A percentile compares a stretch with the other conserved stretches of the same genome.
Evolutionary conservation across 92 coral and sea anemone species (phyloP).

Genomic region (Zoanthus solanderi): DNA sequence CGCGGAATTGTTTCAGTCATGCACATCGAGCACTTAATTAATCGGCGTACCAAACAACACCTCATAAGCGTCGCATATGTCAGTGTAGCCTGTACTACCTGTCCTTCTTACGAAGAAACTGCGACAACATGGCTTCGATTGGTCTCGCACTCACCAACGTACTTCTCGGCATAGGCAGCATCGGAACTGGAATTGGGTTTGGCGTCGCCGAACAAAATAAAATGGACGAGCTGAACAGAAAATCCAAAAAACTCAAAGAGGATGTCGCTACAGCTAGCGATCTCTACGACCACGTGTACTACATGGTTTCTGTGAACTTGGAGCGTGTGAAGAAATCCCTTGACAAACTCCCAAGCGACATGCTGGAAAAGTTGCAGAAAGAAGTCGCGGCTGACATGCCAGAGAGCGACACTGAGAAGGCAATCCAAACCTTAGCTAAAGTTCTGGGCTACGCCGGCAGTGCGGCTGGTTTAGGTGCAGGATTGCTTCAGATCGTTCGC

Average conservation of each 20-base stretch:
- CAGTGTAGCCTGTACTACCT: too few species aligned
- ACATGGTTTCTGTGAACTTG: constrained; percentile 57
- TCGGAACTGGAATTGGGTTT: constrained; percentile 66
- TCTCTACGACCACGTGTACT: constrained; percentile 67
- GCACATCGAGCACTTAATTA: too few species aligned
- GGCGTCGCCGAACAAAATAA: constrained; percentile 57
- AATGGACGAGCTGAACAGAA: constrained; percentile 48
- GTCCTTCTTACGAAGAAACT: neutral
- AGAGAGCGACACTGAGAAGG: constrained; percentile 46
- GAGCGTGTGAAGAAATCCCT: constrained; percentile 64
- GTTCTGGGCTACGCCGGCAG: constrained; percentile 48
- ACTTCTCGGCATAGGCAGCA: constrained; percentile 39
- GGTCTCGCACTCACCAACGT: constrained; percentile 60
- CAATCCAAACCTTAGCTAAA: constrained; percentile 42
- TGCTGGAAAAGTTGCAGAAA: constrained; percentile 49
- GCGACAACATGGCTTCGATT: constrained; percentile 41
- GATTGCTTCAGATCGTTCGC: constrained; percentile 26
- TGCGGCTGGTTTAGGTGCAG: neutral
- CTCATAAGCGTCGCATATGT: too few species aligned
- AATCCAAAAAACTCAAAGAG: constrained; percentile 47
- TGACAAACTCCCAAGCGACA: constrained; percentile 68
- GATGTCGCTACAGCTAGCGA: constrained; percentile 43
- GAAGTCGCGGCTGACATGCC: constrained; percentile 35
- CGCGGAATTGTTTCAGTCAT: too few species aligned
- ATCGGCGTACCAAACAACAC: too few species aligned